These are phyloP conservation scores for Oithona nana DNA, from an alignment of 2,888 invertebrate species.

Conservation along the genomic window DNA sequence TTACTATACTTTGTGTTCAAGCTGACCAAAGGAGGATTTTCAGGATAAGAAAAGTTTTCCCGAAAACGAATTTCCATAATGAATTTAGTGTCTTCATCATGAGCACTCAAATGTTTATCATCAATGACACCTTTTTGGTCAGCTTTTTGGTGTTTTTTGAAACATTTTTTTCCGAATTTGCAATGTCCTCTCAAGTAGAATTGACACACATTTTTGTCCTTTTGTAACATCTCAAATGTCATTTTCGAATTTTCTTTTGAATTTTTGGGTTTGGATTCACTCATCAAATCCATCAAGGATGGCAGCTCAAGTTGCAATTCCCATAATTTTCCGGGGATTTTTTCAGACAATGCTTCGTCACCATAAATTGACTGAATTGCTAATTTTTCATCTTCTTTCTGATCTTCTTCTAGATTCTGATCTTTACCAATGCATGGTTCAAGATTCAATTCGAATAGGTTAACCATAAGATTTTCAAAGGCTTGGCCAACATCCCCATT, in stretches of 20 bases:
- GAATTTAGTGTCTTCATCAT: slow-evolving; percentile 26
- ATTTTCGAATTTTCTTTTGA: not conserved
- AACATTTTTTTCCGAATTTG: slow-evolving; percentile 51
- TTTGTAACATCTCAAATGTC: slow-evolving; percentile 28
- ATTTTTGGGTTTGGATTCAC: not conserved
- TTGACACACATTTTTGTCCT: slow-evolving; percentile 36
- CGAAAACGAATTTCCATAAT: slow-evolving; percentile 48
- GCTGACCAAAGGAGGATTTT: slow-evolving; percentile 49
- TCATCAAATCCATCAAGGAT: slow-evolving; percentile 20
- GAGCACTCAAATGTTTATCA: slow-evolving; percentile 21
- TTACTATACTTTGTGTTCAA: slow-evolving; percentile 41
- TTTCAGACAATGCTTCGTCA: slow-evolving; percentile 44
- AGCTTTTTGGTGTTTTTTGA: slow-evolving; percentile 36
- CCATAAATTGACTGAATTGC: slow-evolving; percentile 53
- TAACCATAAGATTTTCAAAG: slow-evolving; percentile 45
- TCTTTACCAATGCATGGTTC: not conserved
- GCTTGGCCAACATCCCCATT: slow-evolving; percentile 49
- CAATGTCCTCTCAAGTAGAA: slow-evolving; percentile 43
- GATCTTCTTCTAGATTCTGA: slow-evolving; percentile 28
- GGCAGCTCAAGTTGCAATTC: slow-evolving; percentile 40
- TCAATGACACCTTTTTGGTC: slow-evolving; percentile 24
- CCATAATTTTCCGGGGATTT: slow-evolving; percentile 49
- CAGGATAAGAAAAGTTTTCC: slow-evolving; percentile 45
- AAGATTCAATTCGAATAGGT: slow-evolving; percentile 36
- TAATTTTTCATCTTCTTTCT: slow-evolving; percentile 48